phyloP scores from a whole-genome alignment of 2,113 vertebrate genomes.

The Narcine bancroftii region DNA sequence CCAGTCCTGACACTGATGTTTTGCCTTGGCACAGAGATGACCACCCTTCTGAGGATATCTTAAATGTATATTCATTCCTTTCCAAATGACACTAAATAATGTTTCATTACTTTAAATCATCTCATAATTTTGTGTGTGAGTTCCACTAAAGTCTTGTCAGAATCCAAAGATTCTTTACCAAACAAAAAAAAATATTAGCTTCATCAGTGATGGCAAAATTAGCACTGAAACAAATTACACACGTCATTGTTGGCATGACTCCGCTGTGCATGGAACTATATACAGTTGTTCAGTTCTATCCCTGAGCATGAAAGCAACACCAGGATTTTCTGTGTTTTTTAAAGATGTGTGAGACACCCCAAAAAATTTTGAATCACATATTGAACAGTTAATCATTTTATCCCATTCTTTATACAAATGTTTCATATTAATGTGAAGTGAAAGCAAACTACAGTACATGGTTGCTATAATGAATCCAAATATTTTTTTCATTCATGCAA shows the following conservation, averaged over 20 bases:
- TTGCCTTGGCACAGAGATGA: neutral
- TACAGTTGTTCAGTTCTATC: neutral
- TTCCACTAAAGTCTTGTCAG: neutral
- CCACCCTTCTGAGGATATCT: neutral
- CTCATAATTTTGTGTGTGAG: neutral
- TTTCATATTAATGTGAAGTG: neutral
- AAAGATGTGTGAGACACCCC: neutral
- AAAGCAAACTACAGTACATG: neutral
- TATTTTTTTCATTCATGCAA: slow-evolving; percentile 29
- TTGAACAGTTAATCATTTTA: slow-evolving; percentile 36
- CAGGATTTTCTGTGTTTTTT: slow-evolving; percentile 11
- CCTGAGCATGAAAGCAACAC: neutral
- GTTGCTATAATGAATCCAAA: slow-evolving; percentile 33
- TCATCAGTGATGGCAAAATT: neutral
- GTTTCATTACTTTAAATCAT: neutral
- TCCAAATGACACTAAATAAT: neutral
- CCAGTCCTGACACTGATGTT: neutral
- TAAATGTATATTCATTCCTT: neutral
- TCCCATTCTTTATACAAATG: slow-evolving; percentile 26
- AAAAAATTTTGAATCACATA: slow-evolving; percentile 16
- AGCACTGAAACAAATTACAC: neutral
- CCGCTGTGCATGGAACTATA: neutral
- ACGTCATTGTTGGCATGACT: neutral
- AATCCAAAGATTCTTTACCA: neutral
- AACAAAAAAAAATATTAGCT: neutral